A percentile compares a stretch with the other conserved stretches of the same genome.
These are phyloP conservation scores for Xiphophorus birchmanni DNA, from an alignment of 2,797 vertebrate species.

Conservation along the genomic window DNA sequence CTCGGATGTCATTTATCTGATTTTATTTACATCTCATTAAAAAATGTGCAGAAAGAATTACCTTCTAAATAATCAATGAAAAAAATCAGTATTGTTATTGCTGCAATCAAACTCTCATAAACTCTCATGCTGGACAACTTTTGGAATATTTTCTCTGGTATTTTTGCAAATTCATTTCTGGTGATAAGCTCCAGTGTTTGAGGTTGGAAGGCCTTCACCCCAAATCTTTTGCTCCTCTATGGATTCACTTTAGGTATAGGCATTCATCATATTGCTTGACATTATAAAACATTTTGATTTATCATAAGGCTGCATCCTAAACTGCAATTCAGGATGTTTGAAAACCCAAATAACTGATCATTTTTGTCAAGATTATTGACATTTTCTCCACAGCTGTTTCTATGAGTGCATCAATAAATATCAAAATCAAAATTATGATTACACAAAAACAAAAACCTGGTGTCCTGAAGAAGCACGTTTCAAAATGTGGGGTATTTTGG, in stretches of 20 bases:
- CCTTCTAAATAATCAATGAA: not conserved
- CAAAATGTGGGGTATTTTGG: not conserved
- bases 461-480: not conserved
- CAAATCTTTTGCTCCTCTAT: too few relatives aligned
- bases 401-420: too few relatives aligned
- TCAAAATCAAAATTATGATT: too few relatives aligned
- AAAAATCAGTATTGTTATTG: not conserved
- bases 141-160: not conserved
- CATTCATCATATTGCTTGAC: too few relatives aligned
- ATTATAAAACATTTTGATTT: too few relatives aligned
- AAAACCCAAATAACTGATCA: too few relatives aligned
- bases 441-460: not conserved
- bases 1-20: too few relatives aligned
- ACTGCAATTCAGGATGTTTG: too few relatives aligned
- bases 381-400: too few relatives aligned
- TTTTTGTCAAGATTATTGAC: too few relatives aligned
- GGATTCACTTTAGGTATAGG: too few relatives aligned
- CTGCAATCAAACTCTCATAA: not conserved
- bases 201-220: not conserved
- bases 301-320: too few relatives aligned
- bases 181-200: not conserved
- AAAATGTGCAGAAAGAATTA: not conserved
- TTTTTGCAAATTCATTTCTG: not conserved
- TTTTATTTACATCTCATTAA: not conserved
- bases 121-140: not conserved